Evolutionary conservation across 2,113 vertebrate genomes (phyloP).

Genomic region (Lutjanus erythropterus): DNA sequence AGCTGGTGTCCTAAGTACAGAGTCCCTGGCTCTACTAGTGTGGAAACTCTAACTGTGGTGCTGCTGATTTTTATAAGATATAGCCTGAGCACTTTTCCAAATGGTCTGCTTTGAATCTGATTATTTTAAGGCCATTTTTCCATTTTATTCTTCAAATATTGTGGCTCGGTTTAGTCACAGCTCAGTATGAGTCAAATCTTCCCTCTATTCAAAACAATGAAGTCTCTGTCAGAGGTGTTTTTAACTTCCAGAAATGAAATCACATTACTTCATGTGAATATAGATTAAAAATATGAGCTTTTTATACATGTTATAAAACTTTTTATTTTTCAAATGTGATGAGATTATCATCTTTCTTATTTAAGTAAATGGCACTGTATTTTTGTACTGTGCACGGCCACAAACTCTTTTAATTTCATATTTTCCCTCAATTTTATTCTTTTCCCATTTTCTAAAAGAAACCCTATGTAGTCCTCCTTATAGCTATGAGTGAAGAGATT

Average conservation of each 20-base stretch:
- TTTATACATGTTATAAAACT: background rate
- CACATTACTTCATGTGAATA: background rate
- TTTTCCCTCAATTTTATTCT: no score
- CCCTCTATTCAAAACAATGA: conserved; percentile 7
- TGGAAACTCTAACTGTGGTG: conserved; percentile 16
- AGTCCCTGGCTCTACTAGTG: background rate
- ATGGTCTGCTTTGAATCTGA: conserved; percentile 16
- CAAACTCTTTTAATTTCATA: background rate
- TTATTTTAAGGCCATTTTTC: conserved; percentile 14
- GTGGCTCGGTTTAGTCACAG: background rate
- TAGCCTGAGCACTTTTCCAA: conserved; percentile 9
- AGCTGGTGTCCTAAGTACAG: no score
- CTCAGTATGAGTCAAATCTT: background rate
- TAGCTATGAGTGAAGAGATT: background rate
- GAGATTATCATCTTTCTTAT: background rate
- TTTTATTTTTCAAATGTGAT: background rate
- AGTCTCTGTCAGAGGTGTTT: background rate
- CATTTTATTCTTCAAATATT: conserved; percentile 14
- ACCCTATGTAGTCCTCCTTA: background rate
- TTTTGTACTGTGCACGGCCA: background rate
- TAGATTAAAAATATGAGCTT: background rate
- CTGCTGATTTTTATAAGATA: conserved; percentile 18
- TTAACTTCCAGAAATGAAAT: conserved; percentile 23
- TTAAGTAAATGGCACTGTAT: background rate
- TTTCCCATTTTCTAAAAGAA: background rate